These are phyloP conservation scores for Drosophila peninsularis DNA, from an alignment of 2,888 invertebrate genomes.

Conservation along the genomic window DNA sequence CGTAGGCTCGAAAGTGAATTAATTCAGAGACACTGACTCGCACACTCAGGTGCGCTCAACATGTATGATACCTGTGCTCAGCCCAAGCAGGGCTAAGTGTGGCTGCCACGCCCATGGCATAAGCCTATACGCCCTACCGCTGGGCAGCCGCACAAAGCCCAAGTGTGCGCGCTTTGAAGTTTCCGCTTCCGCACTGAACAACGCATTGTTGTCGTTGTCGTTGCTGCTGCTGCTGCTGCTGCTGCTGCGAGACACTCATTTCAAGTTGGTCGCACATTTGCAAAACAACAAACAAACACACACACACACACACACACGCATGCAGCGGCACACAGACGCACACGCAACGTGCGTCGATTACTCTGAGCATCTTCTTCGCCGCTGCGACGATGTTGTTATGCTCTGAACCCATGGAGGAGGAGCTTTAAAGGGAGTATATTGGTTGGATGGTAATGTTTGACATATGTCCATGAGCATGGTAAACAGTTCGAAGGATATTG, in stretches of 20 bases:
- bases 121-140: constrained; percentile 23
- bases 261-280: constrained; percentile 73
- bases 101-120: constrained; percentile 12
- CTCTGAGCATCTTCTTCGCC: constrained; percentile 37
- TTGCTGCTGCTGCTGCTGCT: constrained; percentile 14
- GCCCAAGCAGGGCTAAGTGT: constrained; percentile 7
- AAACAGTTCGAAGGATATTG: no score
- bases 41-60: constrained; percentile 43
- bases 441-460: neutral
- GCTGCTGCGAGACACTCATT: constrained; percentile 62
- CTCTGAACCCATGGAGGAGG: neutral
- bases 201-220: constrained; percentile 54
- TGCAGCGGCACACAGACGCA: neutral
- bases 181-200: constrained; percentile 73
- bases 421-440: neutral
- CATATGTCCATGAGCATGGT: no score
- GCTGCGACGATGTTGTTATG: constrained; percentile 19
- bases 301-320: constrained; percentile 6
- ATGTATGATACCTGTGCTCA: constrained; percentile 18
- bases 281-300: constrained; percentile 29
- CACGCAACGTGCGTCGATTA: constrained; percentile 22
- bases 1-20: constrained; percentile 61
- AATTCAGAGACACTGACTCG: constrained; percentile 55
- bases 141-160: constrained; percentile 67
- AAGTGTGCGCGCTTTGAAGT: constrained; percentile 77